Conservation (phyloP, 2,888 invertebrate genomes). For the Ectobius pallidus region DNA sequence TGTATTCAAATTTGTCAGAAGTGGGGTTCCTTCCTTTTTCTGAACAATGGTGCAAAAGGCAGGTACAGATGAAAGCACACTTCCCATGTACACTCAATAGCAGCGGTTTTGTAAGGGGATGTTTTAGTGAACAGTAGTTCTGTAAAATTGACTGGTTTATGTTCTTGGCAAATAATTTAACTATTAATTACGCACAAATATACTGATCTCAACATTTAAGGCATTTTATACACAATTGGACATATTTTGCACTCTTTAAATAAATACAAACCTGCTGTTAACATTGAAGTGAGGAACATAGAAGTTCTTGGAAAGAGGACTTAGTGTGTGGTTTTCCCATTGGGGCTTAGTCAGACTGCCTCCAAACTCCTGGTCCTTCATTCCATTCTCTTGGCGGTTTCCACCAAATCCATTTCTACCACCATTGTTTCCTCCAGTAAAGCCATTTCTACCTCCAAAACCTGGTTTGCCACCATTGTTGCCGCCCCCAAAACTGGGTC, state of each 20-base stretch:
- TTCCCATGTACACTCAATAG: too few species aligned
- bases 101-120: too few species aligned
- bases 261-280: constrained; percentile 57
- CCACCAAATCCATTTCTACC: not conserved
- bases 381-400: not conserved
- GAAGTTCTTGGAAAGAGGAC: constrained; percentile 92
- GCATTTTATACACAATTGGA: too few species aligned
- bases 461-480: not conserved
- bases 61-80: too few species aligned
- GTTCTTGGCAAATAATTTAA: too few species aligned
- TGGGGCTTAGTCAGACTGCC: constrained; percentile 81
- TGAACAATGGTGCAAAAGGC: too few species aligned
- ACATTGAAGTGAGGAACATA: constrained; percentile 85
- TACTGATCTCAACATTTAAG: not conserved
- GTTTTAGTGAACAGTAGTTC: too few species aligned
- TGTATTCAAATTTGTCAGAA: too few species aligned
- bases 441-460: not conserved
- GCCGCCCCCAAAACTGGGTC: not conserved
- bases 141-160: too few species aligned
- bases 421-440: not conserved
- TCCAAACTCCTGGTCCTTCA: constrained; percentile 68
- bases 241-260: too few species aligned
- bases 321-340: constrained; percentile 83
- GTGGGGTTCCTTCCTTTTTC: too few species aligned
- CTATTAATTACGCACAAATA: too few species aligned